These are phyloP conservation scores for Pseudomyrmex cubaensis DNA, from an alignment of 1,140 invertebrate genomes.

Conservation along the genomic window DNA sequence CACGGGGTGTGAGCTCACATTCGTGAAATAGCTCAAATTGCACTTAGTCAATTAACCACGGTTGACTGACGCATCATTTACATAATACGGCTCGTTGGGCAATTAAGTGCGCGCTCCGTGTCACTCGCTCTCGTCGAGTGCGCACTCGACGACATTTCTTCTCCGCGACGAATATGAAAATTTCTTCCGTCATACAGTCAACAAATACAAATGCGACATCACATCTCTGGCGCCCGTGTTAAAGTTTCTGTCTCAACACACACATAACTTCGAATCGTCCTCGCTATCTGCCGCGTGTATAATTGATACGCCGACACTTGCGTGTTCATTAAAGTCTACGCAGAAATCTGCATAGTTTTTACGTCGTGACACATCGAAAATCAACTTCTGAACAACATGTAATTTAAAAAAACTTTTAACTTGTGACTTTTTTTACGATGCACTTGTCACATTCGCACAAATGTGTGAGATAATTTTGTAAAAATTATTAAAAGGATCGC, in stretches of 20 bases:
- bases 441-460: not conserved
- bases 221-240: not conserved
- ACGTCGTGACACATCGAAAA: too few relatives aligned
- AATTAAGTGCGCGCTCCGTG: constrained; percentile 62
- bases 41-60: constrained; percentile 38
- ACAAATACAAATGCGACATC: not conserved
- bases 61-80: constrained; percentile 61
- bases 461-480: not conserved
- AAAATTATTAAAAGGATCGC: not conserved
- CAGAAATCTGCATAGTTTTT: too few relatives aligned
- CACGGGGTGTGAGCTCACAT: not conserved
- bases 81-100: constrained; percentile 69
- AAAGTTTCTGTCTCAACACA: not conserved
- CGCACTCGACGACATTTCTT: constrained; percentile 27
- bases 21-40: constrained; percentile 21
- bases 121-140: constrained; percentile 10
- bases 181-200: constrained; percentile 10
- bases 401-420: too few relatives aligned
- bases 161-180: not conserved
- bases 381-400: too few relatives aligned
- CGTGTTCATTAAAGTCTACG: too few relatives aligned
- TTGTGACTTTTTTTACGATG: too few relatives aligned
- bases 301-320: too few relatives aligned
- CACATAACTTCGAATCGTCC: not conserved
- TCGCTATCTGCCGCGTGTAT: not conserved